Evolutionary conservation across 2,888 invertebrate genomes (phyloP).

Genomic region (Perdita meconis): DNA sequence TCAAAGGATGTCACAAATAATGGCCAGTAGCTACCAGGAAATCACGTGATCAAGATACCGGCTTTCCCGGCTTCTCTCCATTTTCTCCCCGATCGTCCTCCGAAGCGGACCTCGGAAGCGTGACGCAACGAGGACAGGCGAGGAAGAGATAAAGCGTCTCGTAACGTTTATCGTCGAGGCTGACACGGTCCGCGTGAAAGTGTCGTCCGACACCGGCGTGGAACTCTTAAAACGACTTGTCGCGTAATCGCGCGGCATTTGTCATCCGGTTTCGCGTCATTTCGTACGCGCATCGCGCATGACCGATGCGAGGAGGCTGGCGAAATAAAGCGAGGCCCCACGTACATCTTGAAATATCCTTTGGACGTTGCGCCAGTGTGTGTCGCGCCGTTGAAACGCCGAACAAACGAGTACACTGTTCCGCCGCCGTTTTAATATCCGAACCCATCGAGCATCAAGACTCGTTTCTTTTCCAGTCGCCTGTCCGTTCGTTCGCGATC

Average conservation of each 20-base stretch:
- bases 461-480: neutral
- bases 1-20: neutral
- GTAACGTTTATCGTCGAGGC: slow-evolving; percentile 42
- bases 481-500: neutral
- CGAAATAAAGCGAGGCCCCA: slow-evolving; percentile 44
- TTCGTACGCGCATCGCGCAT: slow-evolving; percentile 46
- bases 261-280: slow-evolving; percentile 66
- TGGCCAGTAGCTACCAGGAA: neutral
- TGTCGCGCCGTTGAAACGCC: slow-evolving; percentile 51
- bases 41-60: neutral
- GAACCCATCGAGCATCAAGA: neutral
- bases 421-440: neutral
- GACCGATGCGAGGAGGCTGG: slow-evolving; percentile 6
- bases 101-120: slow-evolving; percentile 8
- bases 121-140: slow-evolving; percentile 4
- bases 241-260: slow-evolving; percentile 69
- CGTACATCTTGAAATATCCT: slow-evolving; percentile 62
- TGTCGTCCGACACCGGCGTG: slow-evolving; percentile 40
- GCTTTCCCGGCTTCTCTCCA: neutral
- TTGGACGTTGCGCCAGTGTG: slow-evolving; percentile 36
- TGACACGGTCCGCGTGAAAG: slow-evolving; percentile 23
- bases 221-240: slow-evolving; percentile 67
- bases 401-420: slow-evolving; percentile 59
- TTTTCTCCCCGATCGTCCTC: neutral
- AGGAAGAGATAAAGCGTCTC: slow-evolving; percentile 16